Evolutionary conservation across 1,140 invertebrate genomes (phyloP), one percentile per base, ranked within the genome.

Genomic region (Drepana arcuata): DNA sequence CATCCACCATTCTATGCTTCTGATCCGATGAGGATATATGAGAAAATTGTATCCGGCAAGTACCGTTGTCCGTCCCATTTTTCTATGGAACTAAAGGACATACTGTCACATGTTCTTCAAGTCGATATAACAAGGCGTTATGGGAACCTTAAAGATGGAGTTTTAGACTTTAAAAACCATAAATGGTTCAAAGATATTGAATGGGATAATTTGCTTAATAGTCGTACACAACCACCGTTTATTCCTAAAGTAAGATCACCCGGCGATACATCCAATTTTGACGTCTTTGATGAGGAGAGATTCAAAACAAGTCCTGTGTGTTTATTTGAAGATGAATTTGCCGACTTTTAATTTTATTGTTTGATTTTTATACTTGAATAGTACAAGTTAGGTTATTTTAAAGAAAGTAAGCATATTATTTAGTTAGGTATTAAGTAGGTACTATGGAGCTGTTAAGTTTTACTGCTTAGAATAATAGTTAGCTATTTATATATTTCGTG

Each of bases 11-110:
- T 98, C 66, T 92, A 88, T 43, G 88, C 91, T 1, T 86, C 88
- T 1, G 91, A 95, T 61, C 91, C 91, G 0, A 94, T 96, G 86
- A 91, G 93, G 62, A 93, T 97, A 42, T 98, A 97, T 77, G 94
- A 97, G 63, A 92, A 91, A 67, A 95, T 95, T 36, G 89, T 95
- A 2, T 62, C 87, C 1, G 89, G 90, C 1, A 92, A 89, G 62
- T 94, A 91, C 56, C 86, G 85, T 83, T 87, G 88, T 64, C 89
- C 92, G 0, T 60, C 63, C 7, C 86, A 89, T 29, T 93, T 93
- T 51, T 85, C 86, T 0, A 57, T 71, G 0, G 92, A 97, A 34
- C 62, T 99, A 29, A 96, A 90, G 60, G 93, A 99, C 77, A 75
- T 99, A 1, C 56, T 99, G 7, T 85, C 88, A 40, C 93, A 95